A percentile compares a stretch with the other conserved stretches of the same genome.
Conservation (phyloP, 2,888 invertebrate genomes). For the Busseola fusca region DNA sequence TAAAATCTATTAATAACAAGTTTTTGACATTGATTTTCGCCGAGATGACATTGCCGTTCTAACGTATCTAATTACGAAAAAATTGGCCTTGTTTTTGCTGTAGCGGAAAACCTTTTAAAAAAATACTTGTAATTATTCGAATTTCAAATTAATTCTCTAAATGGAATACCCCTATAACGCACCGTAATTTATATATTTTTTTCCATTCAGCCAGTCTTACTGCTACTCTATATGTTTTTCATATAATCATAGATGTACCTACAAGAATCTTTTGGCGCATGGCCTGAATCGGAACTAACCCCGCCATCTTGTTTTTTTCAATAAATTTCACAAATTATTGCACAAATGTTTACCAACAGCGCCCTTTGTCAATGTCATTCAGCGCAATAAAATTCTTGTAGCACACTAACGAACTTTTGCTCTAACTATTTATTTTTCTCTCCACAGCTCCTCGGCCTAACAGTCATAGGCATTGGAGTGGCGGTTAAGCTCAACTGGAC, state of each 20-base stretch:
- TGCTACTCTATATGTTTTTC: too few species aligned
- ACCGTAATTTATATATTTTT: not conserved
- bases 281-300: not conserved
- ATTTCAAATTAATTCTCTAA: not conserved
- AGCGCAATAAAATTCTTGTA: not conserved
- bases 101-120: slow-evolving; percentile 13
- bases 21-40: not conserved
- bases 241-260: not conserved
- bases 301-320: not conserved
- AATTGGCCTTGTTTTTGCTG: not conserved
- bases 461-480: slow-evolving; percentile 91
- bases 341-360: not conserved
- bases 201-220: not conserved
- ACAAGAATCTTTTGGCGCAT: not conserved
- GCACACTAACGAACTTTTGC: not conserved
- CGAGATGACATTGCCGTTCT: not conserved
- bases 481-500: slow-evolving; percentile 90
- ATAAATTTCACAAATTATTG: not conserved
- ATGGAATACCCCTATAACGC: too few species aligned
- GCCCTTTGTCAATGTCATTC: not conserved
- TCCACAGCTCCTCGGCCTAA: slow-evolving; percentile 91
- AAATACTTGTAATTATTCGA: not conserved
- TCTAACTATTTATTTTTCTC: slow-evolving; percentile 65
- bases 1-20: not conserved
- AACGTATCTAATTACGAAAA: too few species aligned